These are phyloP conservation scores for Ianthella basta DNA, from an alignment of 37 sponge, comb jelly and placozoan genomes.

Conservation along the genomic window DNA sequence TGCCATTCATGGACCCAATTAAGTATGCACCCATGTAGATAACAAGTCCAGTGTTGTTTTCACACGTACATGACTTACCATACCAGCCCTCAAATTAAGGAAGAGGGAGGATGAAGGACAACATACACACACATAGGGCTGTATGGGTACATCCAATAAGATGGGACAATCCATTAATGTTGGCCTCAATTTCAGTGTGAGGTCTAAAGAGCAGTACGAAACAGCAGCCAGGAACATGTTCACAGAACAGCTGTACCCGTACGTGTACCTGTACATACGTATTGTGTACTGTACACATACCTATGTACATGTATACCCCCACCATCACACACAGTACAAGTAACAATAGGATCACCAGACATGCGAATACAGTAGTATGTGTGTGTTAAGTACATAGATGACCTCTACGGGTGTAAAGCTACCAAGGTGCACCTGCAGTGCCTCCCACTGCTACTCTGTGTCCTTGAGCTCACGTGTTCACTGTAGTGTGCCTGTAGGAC, in stretches of 20 bases:
- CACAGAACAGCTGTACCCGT: no score
- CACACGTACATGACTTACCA: no score
- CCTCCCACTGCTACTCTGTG: neutral
- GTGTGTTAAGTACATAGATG: neutral
- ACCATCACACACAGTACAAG: neutral
- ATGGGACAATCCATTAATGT: neutral
- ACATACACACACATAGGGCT: no score
- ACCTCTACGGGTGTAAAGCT: neutral
- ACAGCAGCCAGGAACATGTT: no score
- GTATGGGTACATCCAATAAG: no score
- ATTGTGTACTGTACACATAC: no score
- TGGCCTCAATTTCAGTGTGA: neutral
- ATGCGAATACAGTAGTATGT: neutral
- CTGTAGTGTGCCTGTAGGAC: conserved; percentile 78
- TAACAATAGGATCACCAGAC: neutral
- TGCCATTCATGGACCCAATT: no score
- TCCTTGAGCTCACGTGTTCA: conserved; percentile 64
- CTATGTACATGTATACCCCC: neutral
- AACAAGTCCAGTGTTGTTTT: no score
- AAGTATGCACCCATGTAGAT: no score
- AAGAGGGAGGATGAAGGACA: no score
- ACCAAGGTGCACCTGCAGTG: neutral
- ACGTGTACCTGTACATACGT: no score
- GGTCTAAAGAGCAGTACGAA: neutral
- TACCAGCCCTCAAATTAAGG: no score